Evolutionary conservation across 2,113 vertebrate species (phyloP).

Genomic region (Pipra filicauda): DNA sequence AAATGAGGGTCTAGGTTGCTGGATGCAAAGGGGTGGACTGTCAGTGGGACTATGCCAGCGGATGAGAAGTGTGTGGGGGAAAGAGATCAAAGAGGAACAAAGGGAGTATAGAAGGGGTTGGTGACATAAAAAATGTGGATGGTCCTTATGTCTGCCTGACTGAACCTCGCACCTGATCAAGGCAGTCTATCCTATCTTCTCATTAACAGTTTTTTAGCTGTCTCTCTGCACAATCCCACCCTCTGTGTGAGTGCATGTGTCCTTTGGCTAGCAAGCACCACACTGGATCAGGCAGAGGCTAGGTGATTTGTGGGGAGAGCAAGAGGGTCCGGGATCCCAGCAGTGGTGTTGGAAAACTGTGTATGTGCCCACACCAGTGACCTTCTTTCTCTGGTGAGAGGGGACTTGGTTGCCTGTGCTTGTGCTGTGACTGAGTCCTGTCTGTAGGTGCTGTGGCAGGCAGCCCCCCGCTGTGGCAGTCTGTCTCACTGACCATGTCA

Average conservation of each 20-base stretch:
- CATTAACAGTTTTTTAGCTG: neutral
- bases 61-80: neutral
- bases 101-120: accelerated
- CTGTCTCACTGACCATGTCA: neutral
- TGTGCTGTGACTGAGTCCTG: neutral
- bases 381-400: neutral
- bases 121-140: neutral
- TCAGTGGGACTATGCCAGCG: neutral
- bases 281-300: accelerated
- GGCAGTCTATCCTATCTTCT: neutral
- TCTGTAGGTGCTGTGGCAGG: accelerated
- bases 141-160: neutral
- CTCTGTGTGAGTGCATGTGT: neutral
- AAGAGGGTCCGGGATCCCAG: neutral
- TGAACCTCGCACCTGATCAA: accelerated
- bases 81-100: neutral
- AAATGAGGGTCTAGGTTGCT: neutral
- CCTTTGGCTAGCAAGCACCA: neutral
- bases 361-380: neutral
- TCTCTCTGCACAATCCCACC: neutral
- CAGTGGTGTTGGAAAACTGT: no score
- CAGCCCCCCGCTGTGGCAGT: neutral
- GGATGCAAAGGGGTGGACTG: accelerated
- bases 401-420: neutral
- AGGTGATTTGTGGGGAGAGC: accelerated